Evolutionary conservation across 2,113 vertebrate genomes (phyloP).

Genomic region (Poeciliopsis turrubarensis): DNA sequence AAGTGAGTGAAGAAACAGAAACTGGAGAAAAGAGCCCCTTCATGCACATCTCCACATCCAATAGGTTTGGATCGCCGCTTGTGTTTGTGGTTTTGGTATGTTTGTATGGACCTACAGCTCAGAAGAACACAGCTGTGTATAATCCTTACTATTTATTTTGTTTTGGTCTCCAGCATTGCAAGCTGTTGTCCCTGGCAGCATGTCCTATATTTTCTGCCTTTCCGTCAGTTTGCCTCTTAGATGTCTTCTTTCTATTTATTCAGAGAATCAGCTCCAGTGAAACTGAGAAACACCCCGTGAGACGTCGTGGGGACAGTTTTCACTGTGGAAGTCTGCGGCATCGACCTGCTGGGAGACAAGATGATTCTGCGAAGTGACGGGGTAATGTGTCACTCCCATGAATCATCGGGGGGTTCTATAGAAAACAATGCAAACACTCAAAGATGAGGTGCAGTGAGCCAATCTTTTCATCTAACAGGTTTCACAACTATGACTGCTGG

Average conservation of each 20-base stretch:
- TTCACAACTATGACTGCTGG: conserved; percentile 20
- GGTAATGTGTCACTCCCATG: conserved; percentile 49
- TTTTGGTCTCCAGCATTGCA: conserved; percentile 10
- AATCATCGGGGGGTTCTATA: conserved; percentile 46
- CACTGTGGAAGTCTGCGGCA: conserved; percentile 31
- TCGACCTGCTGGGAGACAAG: conserved; percentile 29
- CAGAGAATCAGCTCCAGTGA: conserved; percentile 39
- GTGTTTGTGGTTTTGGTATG: conserved; percentile 42
- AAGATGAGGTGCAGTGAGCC: conserved; percentile 13
- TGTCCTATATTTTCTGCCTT: conserved; percentile 26
- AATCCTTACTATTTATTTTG: conserved; percentile 12
- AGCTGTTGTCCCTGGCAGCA: not conserved
- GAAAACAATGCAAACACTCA: conserved; percentile 28
- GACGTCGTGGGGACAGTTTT: conserved; percentile 35
- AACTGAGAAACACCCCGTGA: conserved; percentile 46
- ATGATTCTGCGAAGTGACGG: conserved; percentile 26
- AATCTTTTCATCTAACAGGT: conserved; percentile 35
- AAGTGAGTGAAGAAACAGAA: conserved; percentile 68
- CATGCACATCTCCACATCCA: conserved; percentile 47
- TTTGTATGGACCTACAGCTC: conserved; percentile 2
- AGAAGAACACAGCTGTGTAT: conserved; percentile 8
- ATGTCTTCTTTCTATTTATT: conserved; percentile 43
- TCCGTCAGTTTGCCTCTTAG: conserved; percentile 32
- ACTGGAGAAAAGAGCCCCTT: conserved; percentile 61
- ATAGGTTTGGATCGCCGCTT: conserved; percentile 45